Percentiles rank a stretch among this genome's conserved stretches.
phyloP scores from a whole-genome alignment of 2,797 vertebrate genomes.

The Pseudopleuronectes americanus region DNA sequence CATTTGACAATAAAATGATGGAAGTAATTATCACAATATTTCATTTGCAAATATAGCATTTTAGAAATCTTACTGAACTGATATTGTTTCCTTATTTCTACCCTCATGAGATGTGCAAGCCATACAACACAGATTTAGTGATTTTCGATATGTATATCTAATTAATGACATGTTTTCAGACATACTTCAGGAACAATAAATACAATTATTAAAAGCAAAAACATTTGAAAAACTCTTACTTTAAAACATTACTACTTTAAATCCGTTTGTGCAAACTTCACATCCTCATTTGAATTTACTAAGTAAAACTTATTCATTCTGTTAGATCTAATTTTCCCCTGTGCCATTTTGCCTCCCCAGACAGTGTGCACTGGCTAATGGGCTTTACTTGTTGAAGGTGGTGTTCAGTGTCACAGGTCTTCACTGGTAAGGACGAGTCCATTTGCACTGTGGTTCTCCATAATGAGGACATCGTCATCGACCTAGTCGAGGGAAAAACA shows the following conservation, averaged over 20 bases:
- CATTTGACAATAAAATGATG: no score
- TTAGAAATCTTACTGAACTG: no score
- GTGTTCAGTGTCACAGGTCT: conserved; percentile 59
- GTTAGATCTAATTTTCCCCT: conserved; percentile 24
- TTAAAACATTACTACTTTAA: conserved; percentile 22
- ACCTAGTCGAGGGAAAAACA: conserved; percentile 49
- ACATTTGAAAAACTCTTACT: conserved; percentile 17
- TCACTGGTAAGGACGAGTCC: conserved; percentile 69
- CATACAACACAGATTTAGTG: not conserved
- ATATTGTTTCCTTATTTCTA: not conserved
- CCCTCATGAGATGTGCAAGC: not conserved
- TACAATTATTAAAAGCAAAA: conserved; percentile 10
- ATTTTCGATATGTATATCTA: not conserved
- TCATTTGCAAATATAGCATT: no score
- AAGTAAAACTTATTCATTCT: conserved; percentile 30
- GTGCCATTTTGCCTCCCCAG: conserved; percentile 16
- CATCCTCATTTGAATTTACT: conserved; percentile 4
- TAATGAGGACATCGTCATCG: conserved; percentile 53
- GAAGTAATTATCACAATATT: no score
- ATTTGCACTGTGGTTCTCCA: conserved; percentile 61
- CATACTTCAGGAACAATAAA: conserved; percentile 19
- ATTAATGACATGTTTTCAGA: conserved; percentile 4
- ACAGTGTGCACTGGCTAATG: not conserved
- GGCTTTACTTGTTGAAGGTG: not conserved
- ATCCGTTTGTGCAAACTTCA: conserved; percentile 10